Base-by-base conservation (phyloP, 2,888 invertebrate species). In the Mechanitis mazaeus region DNA sequence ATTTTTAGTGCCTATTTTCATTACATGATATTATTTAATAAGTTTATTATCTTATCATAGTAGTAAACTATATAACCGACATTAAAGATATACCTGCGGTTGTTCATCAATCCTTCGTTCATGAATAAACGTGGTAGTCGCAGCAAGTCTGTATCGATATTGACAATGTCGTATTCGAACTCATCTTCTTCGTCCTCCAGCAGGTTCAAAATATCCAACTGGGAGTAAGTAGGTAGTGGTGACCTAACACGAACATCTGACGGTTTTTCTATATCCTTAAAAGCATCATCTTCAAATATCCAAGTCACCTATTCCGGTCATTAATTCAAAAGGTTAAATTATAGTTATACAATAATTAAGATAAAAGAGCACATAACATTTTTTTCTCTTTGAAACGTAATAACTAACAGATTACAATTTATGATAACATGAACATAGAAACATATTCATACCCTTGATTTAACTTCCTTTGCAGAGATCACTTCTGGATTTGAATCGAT, bases 171-270 rank as follows among this genome's bases (percentile, higher is more conserved):
- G 56, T 79, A 90, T 35, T 92, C 90, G 56, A 92, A 81, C 45
- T 94, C 86, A 0, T 90, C 77, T 0, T 92, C 90, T 0, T 92
- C 90, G 35, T 92, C 91, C 55, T 82, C 78, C 12, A 87, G 68
- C 2, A 86, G 68, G 6, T 78, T 68, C 5, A 86, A 63, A 5
- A 84, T 72, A 4, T 81, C 76, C 31, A 75, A 62, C 59, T 78
- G 73, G 1, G 71, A 67, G 46, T 35, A 63, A 7, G 59, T 11
- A 1, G 61, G 33, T n/a, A 55, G 28, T 3, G 64, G 54, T 4
- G 62, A 4, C 3, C 47, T 45, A 11, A 54, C 12, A 38, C 56
- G 61, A 5, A 38, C 45, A 1, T 66, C 66, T n/a, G 55, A 5
- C 6, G 65, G 67, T 12, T 59, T 66, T 7, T 63, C 69, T 31